Percentiles rank a stretch among this genome's conserved stretches.
Conservation (phyloP, 2,888 invertebrate species). For the Sphecodes monilicornis region DNA sequence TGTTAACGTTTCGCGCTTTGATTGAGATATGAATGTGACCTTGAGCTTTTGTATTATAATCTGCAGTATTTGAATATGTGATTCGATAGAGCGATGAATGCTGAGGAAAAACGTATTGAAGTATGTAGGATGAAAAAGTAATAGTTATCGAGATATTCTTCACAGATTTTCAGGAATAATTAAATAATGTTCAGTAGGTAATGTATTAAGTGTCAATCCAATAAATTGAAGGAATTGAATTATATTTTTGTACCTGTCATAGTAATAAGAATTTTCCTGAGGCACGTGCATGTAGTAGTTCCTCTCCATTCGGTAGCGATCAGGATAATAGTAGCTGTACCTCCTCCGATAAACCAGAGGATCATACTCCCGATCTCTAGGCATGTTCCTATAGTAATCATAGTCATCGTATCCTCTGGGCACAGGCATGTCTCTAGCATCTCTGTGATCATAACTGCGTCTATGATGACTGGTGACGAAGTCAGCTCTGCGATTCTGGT, state of each 20-base stretch:
- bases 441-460: constrained; percentile 74
- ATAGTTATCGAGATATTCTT: no score
- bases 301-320: constrained; percentile 78
- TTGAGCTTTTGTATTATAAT: no score
- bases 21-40: no score
- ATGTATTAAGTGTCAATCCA: background rate
- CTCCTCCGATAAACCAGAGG: constrained; percentile 68
- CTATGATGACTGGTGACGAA: constrained; percentile 80
- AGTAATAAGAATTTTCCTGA: constrained; percentile 69
- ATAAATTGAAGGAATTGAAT: background rate
- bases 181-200: background rate
- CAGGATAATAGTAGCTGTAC: constrained; percentile 75
- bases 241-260: constrained; percentile 66
- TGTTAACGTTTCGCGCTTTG: no score
- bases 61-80: no score
- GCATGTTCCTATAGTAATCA: constrained; percentile 66
- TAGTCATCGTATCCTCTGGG: constrained; percentile 75
- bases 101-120: no score
- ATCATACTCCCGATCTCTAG: constrained; percentile 73
- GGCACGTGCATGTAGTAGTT: constrained; percentile 77
- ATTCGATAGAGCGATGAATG: no score
- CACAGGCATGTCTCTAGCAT: constrained; percentile 77
- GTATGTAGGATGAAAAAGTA: no score
- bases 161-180: no score
- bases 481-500: constrained; percentile 77